Conservation (phyloP, 30 jellyfish, hydroid and myxozoan genomes). For the Pseudorhiza aurosa region DNA sequence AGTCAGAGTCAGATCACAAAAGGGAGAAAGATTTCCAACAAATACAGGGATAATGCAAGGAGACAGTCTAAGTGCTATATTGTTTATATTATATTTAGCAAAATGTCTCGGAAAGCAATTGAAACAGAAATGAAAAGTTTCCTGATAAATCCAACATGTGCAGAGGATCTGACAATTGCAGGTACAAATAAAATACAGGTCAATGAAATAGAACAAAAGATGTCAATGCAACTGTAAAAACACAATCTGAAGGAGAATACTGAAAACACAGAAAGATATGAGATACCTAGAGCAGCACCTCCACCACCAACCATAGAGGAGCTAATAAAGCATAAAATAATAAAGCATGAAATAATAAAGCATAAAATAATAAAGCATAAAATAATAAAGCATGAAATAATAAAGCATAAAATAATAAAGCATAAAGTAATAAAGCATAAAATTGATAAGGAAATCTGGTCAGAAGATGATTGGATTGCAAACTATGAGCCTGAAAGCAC, state of each 20-base stretch:
- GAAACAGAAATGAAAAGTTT: slow-evolving; percentile 5
- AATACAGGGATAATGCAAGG: slow-evolving; percentile 17
- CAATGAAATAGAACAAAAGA: slow-evolving; percentile 1
- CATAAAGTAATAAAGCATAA: not conserved
- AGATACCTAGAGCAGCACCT: not conserved
- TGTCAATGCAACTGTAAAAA: not conserved
- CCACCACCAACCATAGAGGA: slow-evolving; percentile 22
- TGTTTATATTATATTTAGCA: not conserved
- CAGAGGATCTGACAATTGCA: not conserved
- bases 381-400: too few species aligned
- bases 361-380: too few species aligned
- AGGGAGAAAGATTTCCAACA: slow-evolving; percentile 14
- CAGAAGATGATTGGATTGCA: slow-evolving; percentile 12
- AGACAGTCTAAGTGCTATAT: slow-evolving; percentile 18
- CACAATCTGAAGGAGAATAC: not conserved
- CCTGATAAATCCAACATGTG: not conserved
- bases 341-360: too few species aligned
- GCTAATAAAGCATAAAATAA: too few species aligned
- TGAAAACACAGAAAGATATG: not conserved
- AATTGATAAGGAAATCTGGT: slow-evolving; percentile 9
- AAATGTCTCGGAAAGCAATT: not conserved
- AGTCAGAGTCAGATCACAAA: not conserved
- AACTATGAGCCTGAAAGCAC: slow-evolving; percentile 21
- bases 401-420: too few species aligned
- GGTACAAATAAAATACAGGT: not conserved